Base-by-base conservation (phyloP, 2,113 vertebrate species). In the Entomyzon cyanotis region DNA sequence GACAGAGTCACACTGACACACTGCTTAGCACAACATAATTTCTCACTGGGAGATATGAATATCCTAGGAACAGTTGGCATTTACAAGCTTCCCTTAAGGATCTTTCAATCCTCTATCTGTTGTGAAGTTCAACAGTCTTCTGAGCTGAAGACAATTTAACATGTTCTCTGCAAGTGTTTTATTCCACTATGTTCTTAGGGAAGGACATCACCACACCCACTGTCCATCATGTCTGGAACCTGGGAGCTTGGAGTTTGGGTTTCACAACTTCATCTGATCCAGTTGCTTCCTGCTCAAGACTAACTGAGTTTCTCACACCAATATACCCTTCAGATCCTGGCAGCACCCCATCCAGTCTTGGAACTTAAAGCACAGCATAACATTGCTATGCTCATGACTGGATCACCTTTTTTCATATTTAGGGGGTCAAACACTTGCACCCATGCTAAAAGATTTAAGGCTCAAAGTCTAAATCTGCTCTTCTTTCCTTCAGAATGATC, bases 41-140 rank as follows among this genome's bases (percentile, higher is more conserved):
- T 75, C 28, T 59, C 16, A 22, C 1, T 3, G 2, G 23, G 9
- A 74, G 12, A 52, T 17, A 28, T 0, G 8, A 52, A 75, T 14
- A 46, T 10, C 7, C 11, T 1, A 4, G 14, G 47, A 83, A 76
- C 5, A 76, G 15, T 4, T 24, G 63, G 23, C 8, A 62, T 65
- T 44, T 58, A 30, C 0, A 1, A 7, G 22, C n/a, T 89, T 76
- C 7, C 28, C 2, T 2, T 22, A 23, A 47, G 21, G 20, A 70
- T 23, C 11, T 31, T 85, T 47, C 42, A 52, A 44, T 33, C 24
- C 11, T 27, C 14, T 62, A 9, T 12, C 10, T 62, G 31, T 28
- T 80, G 52, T 39, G 31, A 85, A 74, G 25, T 65, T 75, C 46
- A 85, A 21, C 37, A 75, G 6, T 41, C 50, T 70, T 62, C 41